Percentiles rank a stretch among this genome's conserved stretches.
Evolutionary conservation across 2,797 vertebrate species (phyloP).

Genomic region (Crax fasciolata): DNA sequence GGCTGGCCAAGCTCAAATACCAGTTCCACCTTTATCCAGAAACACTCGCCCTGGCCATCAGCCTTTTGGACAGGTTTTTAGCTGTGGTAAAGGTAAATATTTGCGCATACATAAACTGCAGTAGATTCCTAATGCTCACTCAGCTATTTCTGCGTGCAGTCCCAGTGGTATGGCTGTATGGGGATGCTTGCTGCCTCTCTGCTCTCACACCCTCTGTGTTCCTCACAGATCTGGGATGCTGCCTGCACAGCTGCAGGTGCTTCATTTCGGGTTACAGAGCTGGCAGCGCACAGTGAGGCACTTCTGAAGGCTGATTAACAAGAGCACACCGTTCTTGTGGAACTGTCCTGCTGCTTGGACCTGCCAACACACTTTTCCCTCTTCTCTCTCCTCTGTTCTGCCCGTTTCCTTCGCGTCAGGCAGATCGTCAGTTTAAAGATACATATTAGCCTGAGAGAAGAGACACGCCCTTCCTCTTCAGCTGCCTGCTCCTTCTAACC

Average conservation of each 20-base stretch:
- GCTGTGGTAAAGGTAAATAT: slow-evolving; percentile 92
- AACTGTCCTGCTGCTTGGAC: background rate
- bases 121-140: rapidly evolving
- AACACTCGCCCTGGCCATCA: slow-evolving; percentile 93
- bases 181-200: rapidly evolving
- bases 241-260: background rate
- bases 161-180: rapidly evolving
- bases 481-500: background rate
- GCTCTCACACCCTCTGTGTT: background rate
- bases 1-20: slow-evolving; percentile 92
- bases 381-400: background rate
- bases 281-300: background rate
- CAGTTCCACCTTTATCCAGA: slow-evolving; percentile 95
- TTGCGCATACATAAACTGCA: background rate
- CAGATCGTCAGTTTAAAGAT: background rate
- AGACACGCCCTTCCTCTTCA: background rate
- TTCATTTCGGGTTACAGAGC: rapidly evolving
- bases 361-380: background rate
- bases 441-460: background rate
- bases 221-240: rapidly evolving
- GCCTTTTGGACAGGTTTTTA: slow-evolving; percentile 96
- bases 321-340: rapidly evolving
- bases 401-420: background rate
- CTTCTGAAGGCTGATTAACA: background rate
- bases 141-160: rapidly evolving